A percentile compares a stretch with the other conserved stretches of the same genome.
These are phyloP conservation scores for Rhabdophis nuchalis DNA, from an alignment of 2,797 vertebrate genomes.

Conservation along the genomic window DNA sequence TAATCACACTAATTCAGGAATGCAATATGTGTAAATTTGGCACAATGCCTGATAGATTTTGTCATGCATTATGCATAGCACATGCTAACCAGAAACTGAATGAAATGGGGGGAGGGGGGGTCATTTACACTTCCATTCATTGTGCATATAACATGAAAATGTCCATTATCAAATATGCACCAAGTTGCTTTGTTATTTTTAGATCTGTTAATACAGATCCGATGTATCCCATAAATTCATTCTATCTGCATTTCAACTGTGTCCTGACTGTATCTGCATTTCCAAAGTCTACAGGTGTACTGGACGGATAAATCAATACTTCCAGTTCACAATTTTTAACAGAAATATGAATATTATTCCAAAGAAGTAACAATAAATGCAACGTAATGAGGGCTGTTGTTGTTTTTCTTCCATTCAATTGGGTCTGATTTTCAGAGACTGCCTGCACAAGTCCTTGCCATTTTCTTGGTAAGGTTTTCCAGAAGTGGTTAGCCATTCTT, in stretches of 20 bases:
- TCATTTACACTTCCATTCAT: background rate
- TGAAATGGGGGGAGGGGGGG: background rate
- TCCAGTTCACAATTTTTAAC: background rate
- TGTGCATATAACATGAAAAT: background rate
- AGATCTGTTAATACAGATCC: background rate
- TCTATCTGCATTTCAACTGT: background rate
- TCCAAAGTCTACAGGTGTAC: background rate
- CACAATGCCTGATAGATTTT: background rate
- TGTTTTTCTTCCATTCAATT: background rate
- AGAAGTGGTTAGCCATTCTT: background rate
- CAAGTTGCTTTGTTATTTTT: background rate
- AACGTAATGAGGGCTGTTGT: background rate
- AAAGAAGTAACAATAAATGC: background rate
- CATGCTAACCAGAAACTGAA: background rate
- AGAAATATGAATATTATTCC: background rate
- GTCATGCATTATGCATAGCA: background rate
- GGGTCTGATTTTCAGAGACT: background rate
- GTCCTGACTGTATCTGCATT: background rate
- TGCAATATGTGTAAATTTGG: background rate
- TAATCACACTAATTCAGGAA: background rate
- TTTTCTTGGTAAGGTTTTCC: background rate
- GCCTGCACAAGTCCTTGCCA: background rate
- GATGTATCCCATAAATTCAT: background rate
- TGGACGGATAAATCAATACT: background rate
- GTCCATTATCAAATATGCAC: background rate